Percentiles rank a stretch among this genome's conserved stretches.
phyloP scores from a whole-genome alignment of 2,113 vertebrate species.

The Anthoscopus minutus region DNA sequence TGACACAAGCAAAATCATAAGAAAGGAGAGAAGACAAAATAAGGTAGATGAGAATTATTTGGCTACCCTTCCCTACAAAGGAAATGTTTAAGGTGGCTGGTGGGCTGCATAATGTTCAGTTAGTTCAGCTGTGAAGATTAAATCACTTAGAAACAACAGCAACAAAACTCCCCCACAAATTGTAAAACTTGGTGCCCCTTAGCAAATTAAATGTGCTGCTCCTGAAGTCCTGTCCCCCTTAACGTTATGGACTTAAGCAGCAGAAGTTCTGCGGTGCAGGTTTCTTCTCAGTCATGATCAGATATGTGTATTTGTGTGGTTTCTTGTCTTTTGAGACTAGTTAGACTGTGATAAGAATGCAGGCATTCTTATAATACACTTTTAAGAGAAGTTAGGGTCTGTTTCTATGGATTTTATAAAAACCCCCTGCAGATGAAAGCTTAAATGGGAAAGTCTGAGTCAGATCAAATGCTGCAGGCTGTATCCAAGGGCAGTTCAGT shows the following conservation, averaged over 20 bases:
- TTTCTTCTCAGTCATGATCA: background rate
- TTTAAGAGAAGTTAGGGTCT: background rate
- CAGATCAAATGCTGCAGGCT: background rate
- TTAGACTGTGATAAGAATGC: background rate
- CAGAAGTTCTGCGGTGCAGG: background rate
- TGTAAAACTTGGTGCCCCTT: background rate
- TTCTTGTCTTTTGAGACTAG: background rate
- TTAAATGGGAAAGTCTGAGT: background rate
- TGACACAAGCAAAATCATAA: background rate
- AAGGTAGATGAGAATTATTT: background rate
- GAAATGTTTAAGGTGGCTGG: background rate
- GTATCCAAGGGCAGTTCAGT: background rate
- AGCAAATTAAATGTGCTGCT: background rate
- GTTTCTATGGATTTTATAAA: background rate
- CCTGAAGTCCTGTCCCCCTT: background rate
- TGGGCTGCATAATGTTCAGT: background rate
- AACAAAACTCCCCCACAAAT: accelerated
- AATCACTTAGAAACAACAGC: background rate
- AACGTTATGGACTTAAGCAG: background rate
- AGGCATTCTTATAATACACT: background rate
- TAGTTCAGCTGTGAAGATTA: background rate
- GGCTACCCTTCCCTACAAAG: background rate
- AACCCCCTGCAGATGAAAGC: background rate
- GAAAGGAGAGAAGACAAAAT: background rate
- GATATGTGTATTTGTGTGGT: background rate